These are phyloP conservation scores for Pseudolaguvia tuberculata DNA, from an alignment of 2,113 vertebrate species.

Conservation along the genomic window DNA sequence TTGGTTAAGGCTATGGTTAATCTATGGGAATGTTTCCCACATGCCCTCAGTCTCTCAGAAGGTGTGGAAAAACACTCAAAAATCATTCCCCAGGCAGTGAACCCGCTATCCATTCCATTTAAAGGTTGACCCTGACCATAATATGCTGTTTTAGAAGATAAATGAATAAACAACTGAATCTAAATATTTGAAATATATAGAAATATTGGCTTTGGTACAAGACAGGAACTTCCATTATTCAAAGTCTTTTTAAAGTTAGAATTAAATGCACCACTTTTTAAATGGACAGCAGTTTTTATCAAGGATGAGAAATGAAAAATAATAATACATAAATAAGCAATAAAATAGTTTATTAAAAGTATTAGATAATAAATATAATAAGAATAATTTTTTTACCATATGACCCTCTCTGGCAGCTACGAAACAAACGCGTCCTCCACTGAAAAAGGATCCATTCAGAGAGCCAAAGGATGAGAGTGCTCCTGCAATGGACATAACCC, in stretches of 20 bases:
- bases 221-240: background rate
- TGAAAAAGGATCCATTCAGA: constrained; percentile 78
- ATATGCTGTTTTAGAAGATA: background rate
- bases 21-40: too few relatives aligned
- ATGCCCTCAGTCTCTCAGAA: too few relatives aligned
- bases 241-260: background rate
- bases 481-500: constrained; percentile 81
- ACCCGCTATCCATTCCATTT: background rate
- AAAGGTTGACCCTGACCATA: background rate
- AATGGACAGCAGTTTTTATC: background rate
- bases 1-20: too few relatives aligned
- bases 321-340: too few relatives aligned
- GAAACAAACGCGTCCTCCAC: constrained; percentile 75
- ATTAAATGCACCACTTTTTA: background rate
- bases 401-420: constrained; percentile 83
- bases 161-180: too few relatives aligned
- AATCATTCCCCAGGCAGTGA: too few relatives aligned
- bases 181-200: too few relatives aligned
- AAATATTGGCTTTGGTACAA: background rate
- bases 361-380: too few relatives aligned
- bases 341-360: too few relatives aligned
- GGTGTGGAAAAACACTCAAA: too few relatives aligned
- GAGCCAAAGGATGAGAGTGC: constrained; percentile 81
- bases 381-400: constrained; percentile 77
- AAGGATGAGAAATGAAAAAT: background rate